Evolutionary conservation across 2,797 vertebrate species (phyloP), one percentile per base, ranked within the genome.

Genomic region (Rhynchotus rufescens): DNA sequence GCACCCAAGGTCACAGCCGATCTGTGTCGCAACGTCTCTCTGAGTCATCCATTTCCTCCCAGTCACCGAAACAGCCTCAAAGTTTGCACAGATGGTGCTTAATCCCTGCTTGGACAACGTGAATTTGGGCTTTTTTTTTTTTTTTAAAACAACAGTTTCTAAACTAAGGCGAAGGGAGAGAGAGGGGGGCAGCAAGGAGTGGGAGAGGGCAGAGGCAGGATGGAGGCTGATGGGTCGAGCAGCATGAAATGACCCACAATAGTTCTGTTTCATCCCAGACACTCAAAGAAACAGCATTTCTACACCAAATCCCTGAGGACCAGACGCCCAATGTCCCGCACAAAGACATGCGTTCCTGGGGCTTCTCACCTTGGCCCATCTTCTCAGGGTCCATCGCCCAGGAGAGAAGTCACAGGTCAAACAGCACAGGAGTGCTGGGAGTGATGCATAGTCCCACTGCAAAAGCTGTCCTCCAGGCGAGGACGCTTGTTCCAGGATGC

Each of bases 31-130:
- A 94, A 95, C 0, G 34, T 73, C 56, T 62, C 66, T 89, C 86
- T 96, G 95, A 96, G 84, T 96, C 94, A 96, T 96, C 86, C 12
- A 0, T 72, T 92, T 95, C 91, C 94, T 94, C 77, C 83, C 75
- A 75, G 79, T 66, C 88, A 91, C 86, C 1, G 10, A 56, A 95
- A 75, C 51, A 80, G 88, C 90, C 91, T 96, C 84, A 76, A 83
- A 95, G 94, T 96, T 96, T 96, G 91, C 89, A 96, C 95, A 96
- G 94, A 95, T 96, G 95, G 95, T 91, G 91, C 54, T 87, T 96
- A 96, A 96, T 96, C 94, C 79, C n/a, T 4, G 0, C 56, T 90
- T 94, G 94, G 90, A 96, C 89, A 95, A 91, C 47, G 85, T 73
- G 66, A 2, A 4, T 69, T 89, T 28, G 66, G 84, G 82, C 14